Evolutionary conservation across 2,797 vertebrate genomes (phyloP), one percentile per base, ranked within the genome.

Genomic region (Dendrocincla tyrannina): DNA sequence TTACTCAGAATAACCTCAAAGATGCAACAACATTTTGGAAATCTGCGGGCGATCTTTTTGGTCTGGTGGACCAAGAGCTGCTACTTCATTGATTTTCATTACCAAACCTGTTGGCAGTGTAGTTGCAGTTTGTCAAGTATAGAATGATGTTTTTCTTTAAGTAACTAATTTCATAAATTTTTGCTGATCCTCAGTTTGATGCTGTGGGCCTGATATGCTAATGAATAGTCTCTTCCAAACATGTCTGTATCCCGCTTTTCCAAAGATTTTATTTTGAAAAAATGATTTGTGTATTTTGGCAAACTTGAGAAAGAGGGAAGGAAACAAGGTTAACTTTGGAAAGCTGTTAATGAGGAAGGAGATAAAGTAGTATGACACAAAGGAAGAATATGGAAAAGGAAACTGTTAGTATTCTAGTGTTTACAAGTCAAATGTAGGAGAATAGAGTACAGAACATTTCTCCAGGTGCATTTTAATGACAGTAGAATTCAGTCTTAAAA

Each of bases 11-110:
- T 59, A 80, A 70, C 25, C 27, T 55, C 69, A 63, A 66, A 80
- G 33, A 62, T 35, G 24, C 4, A 59, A 72, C 4, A 76, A 32
- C 9, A 25, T 67, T 59, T n/a, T 53, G 18, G 37, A 84, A 64
- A 89, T 55, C 59, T 0, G 0, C 18, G 64, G 72, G 35, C 0
- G 0, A 60, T 17, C 12, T 66, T 50, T 86, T 32, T 49, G 24
- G 17, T 84, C 35, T 59, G 30, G 56, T 59, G 27, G 56, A 82
- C 4, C 15, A 69, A 74, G 22, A 93, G 19, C 5, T 56, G 56
- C 32, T 56, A 17, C 32, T 77, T 80, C 37, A 42, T 1, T 23
- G 37, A 49, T 49, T 50, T 93, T 83, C 30, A 30, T 41, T 88
- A 90, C 17, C 41, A 70, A 83, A 80, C 11, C 32, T 46, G 47